phyloP scores from a whole-genome alignment of 2,113 vertebrate species.

The Acanthisitta chloris region DNA sequence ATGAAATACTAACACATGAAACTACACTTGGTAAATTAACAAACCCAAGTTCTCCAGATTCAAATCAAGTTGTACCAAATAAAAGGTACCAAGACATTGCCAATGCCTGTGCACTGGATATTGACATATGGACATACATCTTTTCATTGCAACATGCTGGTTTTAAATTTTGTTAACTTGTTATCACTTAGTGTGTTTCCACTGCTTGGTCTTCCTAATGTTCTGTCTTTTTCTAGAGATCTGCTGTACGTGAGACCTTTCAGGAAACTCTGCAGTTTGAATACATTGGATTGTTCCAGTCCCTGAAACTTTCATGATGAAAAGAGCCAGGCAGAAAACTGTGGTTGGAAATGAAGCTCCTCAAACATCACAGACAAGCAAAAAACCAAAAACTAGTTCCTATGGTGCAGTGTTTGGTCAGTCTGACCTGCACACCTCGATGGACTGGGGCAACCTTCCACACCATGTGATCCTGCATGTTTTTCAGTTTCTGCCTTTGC shows the following conservation, averaged over 20 bases:
- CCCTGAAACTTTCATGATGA: constrained; percentile 73
- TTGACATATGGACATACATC: not conserved
- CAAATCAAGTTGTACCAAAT: not conserved
- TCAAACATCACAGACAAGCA: constrained; percentile 56
- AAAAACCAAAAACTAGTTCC: constrained; percentile 70
- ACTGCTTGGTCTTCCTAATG: not conserved
- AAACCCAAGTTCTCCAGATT: not conserved
- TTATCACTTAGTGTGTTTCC: not conserved
- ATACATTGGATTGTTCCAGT: rapidly evolving
- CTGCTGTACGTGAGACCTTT: not conserved
- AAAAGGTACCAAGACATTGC: not conserved
- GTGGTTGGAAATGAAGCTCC: constrained; percentile 64
- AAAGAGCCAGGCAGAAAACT: constrained; percentile 72
- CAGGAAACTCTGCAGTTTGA: not conserved
- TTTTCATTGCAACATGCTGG: not conserved
- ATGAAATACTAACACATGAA: not conserved
- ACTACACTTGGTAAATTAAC: not conserved
- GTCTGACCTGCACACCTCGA: not conserved
- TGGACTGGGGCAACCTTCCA: constrained; percentile 84
- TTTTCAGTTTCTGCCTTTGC: constrained; percentile 85
- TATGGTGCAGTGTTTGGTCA: not conserved
- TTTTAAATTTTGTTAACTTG: not conserved
- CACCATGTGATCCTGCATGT: constrained; percentile 80
- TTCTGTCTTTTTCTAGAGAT: not conserved
- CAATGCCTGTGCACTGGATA: not conserved